Evolutionary conservation across 2,113 vertebrate species (phyloP).

Genomic region (Phyllopteryx taeniolatus): DNA sequence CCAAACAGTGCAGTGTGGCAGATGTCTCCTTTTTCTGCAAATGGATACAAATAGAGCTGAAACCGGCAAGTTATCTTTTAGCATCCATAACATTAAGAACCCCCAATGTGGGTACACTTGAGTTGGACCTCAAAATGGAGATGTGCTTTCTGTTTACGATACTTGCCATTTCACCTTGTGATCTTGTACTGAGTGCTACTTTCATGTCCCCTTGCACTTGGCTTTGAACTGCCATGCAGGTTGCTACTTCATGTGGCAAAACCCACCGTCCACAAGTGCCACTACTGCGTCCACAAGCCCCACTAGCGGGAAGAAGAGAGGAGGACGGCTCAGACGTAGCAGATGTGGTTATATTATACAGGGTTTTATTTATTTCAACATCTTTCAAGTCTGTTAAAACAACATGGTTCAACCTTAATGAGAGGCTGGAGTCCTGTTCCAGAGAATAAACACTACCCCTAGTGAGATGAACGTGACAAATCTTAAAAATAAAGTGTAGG

Average conservation of each 20-base stretch:
- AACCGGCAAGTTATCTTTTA: not conserved
- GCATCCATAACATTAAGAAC: constrained; percentile 26
- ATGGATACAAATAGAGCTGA: not conserved
- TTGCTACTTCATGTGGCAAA: constrained; percentile 38
- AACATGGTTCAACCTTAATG: not conserved
- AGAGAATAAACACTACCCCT: not conserved
- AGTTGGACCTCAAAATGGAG: constrained; percentile 41
- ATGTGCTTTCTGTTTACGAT: constrained; percentile 64
- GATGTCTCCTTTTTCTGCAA: not conserved
- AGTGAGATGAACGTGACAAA: not conserved
- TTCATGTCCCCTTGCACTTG: constrained; percentile 65
- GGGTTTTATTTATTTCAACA: not conserved
- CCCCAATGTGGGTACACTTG: constrained; percentile 53
- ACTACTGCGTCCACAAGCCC: constrained; percentile 16
- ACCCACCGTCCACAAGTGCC: constrained; percentile 43
- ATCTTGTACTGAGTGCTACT: constrained; percentile 64
- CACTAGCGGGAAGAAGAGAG: constrained; percentile 13
- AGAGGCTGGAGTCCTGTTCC: not conserved
- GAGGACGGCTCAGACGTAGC: not conserved
- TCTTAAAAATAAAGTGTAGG: not conserved
- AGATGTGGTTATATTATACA: not conserved
- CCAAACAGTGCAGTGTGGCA: constrained; percentile 4
- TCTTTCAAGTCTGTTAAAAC: not conserved
- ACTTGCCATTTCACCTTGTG: constrained; percentile 44
- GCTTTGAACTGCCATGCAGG: constrained; percentile 74